These are phyloP conservation scores for Agrochola lota DNA, from an alignment of 2,888 invertebrate genomes.

Conservation along the genomic window DNA sequence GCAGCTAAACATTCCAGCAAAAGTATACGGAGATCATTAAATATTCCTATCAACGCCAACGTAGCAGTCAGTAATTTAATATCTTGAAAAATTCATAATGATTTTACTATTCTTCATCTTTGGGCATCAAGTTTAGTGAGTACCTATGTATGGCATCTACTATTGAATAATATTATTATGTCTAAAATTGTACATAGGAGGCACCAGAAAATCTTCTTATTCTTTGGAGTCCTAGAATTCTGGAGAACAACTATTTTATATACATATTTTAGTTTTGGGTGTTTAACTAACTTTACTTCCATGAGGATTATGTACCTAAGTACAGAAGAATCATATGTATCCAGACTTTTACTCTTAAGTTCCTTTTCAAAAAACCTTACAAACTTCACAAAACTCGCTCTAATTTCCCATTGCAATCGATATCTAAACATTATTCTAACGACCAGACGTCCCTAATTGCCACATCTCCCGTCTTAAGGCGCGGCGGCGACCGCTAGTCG, in stretches of 20 bases:
- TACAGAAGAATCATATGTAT: not conserved
- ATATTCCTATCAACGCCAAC: too few relatives aligned
- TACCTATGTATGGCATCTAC: not conserved
- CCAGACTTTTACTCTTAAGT: not conserved
- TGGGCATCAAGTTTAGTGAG: not conserved
- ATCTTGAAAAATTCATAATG: not conserved
- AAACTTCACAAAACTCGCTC: not conserved
- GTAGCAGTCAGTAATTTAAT: not conserved
- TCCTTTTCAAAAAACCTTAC: not conserved
- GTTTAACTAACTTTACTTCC: not conserved
- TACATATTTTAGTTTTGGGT: not conserved
- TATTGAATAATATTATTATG: not conserved
- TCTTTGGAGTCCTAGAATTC: not conserved
- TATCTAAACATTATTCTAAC: constrained; percentile 20
- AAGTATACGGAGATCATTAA: too few relatives aligned
- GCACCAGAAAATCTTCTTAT: too few relatives aligned
- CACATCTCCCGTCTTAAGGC: constrained; percentile 87
- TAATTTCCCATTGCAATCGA: constrained; percentile 45
- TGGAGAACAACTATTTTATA: not conserved
- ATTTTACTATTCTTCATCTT: not conserved
- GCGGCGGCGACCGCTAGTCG: constrained; percentile 82
- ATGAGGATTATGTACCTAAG: not conserved
- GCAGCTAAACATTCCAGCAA: not conserved
- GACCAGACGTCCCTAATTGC: constrained; percentile 76
- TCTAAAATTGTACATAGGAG: not conserved